A percentile compares a stretch with the other conserved stretches of the same genome.
Evolutionary conservation across 1,140 invertebrate species (phyloP).

Genomic region (Drosophila arizonae): DNA sequence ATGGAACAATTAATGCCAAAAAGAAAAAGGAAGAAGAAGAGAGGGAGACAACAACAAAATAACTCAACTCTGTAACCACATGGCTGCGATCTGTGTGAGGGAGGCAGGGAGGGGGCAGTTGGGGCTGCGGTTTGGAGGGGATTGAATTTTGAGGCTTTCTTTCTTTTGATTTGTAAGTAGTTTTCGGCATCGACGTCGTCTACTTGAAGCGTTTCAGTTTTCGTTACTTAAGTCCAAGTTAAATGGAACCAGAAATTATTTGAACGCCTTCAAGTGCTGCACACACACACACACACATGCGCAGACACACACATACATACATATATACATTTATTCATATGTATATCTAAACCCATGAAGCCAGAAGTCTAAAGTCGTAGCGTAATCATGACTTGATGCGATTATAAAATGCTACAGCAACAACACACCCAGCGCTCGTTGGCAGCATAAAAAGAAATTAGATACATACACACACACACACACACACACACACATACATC

Average conservation of each 20-base stretch:
- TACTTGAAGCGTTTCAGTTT: conserved; percentile 70
- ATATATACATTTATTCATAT: conserved; percentile 33
- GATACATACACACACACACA: conserved; percentile 60
- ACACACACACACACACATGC: conserved; percentile 45
- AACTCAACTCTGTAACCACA: conserved; percentile 54
- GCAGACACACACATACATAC: conserved; percentile 41
- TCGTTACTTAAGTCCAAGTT: conserved; percentile 75
- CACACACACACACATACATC: conserved; percentile 15
- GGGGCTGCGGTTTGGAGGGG: not conserved
- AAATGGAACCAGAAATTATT: conserved; percentile 81
- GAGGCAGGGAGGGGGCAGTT: conserved; percentile 1
- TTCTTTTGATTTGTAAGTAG: conserved; percentile 59
- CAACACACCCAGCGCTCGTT: conserved; percentile 47
- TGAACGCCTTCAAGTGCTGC: conserved; percentile 75
- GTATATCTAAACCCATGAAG: conserved; percentile 39
- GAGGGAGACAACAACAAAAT: conserved; percentile 32
- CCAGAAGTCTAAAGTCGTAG: conserved; percentile 60
- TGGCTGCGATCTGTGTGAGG: conserved; percentile 4
- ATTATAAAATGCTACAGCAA: conserved; percentile 69
- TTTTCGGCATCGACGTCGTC: conserved; percentile 40
- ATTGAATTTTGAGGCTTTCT: conserved; percentile 51
- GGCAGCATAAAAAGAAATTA: conserved; percentile 73
- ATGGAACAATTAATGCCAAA: conserved; percentile 79
- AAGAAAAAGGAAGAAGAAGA: conserved; percentile 20
- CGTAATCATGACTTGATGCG: conserved; percentile 80